Conservation (phyloP, 1,140 invertebrate genomes). For the Micrasema minimum region DNA sequence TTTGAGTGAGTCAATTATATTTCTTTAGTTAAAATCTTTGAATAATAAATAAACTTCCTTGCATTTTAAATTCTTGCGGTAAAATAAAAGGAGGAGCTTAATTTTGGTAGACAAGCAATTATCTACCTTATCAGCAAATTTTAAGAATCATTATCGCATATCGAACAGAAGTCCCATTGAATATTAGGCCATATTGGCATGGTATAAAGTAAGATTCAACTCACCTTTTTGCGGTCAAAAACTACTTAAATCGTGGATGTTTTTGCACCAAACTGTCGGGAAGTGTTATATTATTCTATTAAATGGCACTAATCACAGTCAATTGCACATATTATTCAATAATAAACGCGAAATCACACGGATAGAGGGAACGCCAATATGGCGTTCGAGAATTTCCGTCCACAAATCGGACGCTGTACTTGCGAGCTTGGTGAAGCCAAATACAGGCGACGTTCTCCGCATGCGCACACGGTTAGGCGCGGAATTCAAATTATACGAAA, state of each 20-base stretch:
- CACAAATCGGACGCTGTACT: slow-evolving; percentile 40
- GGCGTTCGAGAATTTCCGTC: slow-evolving; percentile 35
- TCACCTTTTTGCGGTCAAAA: slow-evolving; percentile 60
- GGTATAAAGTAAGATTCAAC: slow-evolving; percentile 64
- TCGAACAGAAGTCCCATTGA: slow-evolving; percentile 67
- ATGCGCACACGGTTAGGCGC: slow-evolving; percentile 21
- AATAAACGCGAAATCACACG: slow-evolving; percentile 37
- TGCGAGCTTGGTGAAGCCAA: slow-evolving; percentile 34
- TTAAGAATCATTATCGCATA: slow-evolving; percentile 70
- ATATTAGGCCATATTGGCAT: slow-evolving; percentile 70
- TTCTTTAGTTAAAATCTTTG: too few relatives aligned
- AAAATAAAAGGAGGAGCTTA: slow-evolving; percentile 42
- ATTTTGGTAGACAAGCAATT: slow-evolving; percentile 61
- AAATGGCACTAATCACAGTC: not conserved
- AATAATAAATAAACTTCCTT: slow-evolving; percentile 1
- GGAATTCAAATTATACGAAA: slow-evolving; percentile 28
- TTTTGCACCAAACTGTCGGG: slow-evolving; percentile 5
- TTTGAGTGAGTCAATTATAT: too few relatives aligned
- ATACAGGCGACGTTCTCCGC: slow-evolving; percentile 23
- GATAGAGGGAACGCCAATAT: slow-evolving; percentile 38
- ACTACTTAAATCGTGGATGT: not conserved
- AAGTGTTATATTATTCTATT: not conserved
- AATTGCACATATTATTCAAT: slow-evolving; percentile 42
- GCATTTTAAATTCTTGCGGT: slow-evolving; percentile 49
- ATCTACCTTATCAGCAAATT: slow-evolving; percentile 69